Percentiles rank a stretch among this genome's conserved stretches.
These are phyloP conservation scores for Hirtodrosophila duncani DNA, from an alignment of 2,888 invertebrate genomes.

Conservation along the genomic window DNA sequence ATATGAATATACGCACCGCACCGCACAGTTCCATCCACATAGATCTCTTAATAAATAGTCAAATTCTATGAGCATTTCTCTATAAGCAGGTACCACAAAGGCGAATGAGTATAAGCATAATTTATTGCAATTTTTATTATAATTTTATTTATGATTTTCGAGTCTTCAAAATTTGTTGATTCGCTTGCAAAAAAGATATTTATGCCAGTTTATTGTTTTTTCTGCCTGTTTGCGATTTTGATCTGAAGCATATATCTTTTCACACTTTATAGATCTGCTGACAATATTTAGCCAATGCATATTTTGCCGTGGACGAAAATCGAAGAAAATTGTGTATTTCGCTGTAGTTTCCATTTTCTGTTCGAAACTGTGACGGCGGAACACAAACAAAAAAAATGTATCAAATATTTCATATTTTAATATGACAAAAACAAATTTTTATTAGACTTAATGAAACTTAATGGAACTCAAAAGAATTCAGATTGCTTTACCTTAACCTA, in stretches of 20 bases:
- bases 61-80: too few relatives aligned
- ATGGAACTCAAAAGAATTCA: too few relatives aligned
- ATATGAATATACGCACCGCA: slow-evolving; percentile 5
- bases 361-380: slow-evolving; percentile 33
- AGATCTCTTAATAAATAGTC: too few relatives aligned
- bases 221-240: slow-evolving; percentile 30
- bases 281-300: too few relatives aligned
- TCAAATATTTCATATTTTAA: slow-evolving; percentile 34
- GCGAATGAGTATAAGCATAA: slow-evolving; percentile 59
- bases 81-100: too few relatives aligned
- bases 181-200: background rate
- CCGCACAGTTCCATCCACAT: too few relatives aligned
- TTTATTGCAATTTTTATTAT: slow-evolving; percentile 65
- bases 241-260: slow-evolving; percentile 33
- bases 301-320: too few relatives aligned
- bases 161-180: slow-evolving; percentile 57
- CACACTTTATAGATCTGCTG: slow-evolving; percentile 22
- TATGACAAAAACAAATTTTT: slow-evolving; percentile 28
- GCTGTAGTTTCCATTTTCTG: slow-evolving; percentile 27
- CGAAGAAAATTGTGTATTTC: too few relatives aligned
- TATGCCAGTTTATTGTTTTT: background rate
- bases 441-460: slow-evolving; percentile 9
- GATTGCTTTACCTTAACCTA: too few relatives aligned
- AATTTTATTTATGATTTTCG: slow-evolving; percentile 58
- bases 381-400: slow-evolving; percentile 13